Percentiles rank a stretch among this genome's conserved stretches.
phyloP scores from a whole-genome alignment of 2,113 vertebrate species.

The Pedionomus torquatus region DNA sequence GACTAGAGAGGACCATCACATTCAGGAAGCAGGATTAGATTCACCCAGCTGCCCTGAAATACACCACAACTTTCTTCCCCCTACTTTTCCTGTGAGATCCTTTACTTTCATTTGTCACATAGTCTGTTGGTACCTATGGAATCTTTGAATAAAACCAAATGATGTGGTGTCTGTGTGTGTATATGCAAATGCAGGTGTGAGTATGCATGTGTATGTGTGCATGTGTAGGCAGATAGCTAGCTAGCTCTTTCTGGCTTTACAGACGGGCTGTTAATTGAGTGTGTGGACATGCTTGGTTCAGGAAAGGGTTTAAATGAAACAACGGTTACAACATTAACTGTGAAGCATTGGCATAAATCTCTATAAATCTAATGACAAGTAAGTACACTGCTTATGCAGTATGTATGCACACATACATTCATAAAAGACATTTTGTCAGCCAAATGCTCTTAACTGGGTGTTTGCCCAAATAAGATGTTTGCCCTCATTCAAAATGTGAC shows the following conservation, averaged over 20 bases:
- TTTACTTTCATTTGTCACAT: background rate
- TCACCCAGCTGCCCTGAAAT: background rate
- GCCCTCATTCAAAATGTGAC: background rate
- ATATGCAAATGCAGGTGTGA: background rate
- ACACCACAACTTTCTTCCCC: background rate
- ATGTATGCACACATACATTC: background rate
- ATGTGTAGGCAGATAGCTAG: background rate
- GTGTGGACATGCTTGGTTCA: background rate
- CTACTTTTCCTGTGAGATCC: background rate
- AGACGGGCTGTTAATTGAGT: background rate
- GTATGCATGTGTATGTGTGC: background rate
- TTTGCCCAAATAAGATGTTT: background rate
- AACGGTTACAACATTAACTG: background rate
- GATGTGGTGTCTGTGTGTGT: background rate
- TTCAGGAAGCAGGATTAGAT: constrained; percentile 23
- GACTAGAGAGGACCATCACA: background rate
- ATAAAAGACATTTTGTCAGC: background rate
- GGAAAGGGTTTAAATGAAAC: background rate
- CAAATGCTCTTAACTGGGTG: background rate
- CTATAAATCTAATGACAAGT: background rate
- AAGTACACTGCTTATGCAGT: background rate
- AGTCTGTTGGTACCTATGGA: background rate
- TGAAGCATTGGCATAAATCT: background rate
- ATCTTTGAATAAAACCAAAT: background rate
- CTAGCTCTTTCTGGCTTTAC: background rate